Evolutionary conservation across 2,888 invertebrate genomes (phyloP), one percentile per base, ranked within the genome.

Genomic region (Drosophila neonasuta): DNA sequence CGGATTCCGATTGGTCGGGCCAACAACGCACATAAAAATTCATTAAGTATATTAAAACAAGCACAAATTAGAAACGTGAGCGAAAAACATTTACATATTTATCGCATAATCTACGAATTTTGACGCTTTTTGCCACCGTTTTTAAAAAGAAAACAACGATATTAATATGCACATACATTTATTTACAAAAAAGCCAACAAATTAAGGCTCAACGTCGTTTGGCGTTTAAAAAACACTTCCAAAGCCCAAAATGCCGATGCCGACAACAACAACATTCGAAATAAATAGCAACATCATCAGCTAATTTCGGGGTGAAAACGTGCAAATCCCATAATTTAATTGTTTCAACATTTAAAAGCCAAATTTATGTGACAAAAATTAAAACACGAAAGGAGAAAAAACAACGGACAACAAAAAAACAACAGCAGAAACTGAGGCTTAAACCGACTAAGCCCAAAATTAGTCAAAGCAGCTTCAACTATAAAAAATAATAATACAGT

Each of bases 81-180:
- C 69, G 48, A 63, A 41, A 11, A 36, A 11, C 6, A 82, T 83
- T 83, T 72, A 36, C 79, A 85, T 87, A 68, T 84, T 87, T 78
- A 87, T 84, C 86, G 69, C 80, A 86, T 84, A 87, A 86, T 78
- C 83, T 80, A 69, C 74, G 70, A 87, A 69, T 79, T 87, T 84
- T 84, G 83, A 84, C 83, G 83, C 83, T 85, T 85, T 87, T 80
- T 86, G 83, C 87, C 87, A 82, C 83, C 65, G 83, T 87, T 85
- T 39, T 62, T 46, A 57, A 65, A 62, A 68, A 68, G 59, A 74
- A 74, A 75, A 68, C 56, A 62, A 49, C 65, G 55, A 54, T 15
- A 60, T 58, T 34, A 61, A 67, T 65, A 68, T 75, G 55, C 24
- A 57, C 64, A 75, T 71, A 61, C 64, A 71, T 71, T 63, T 24